Evolutionary conservation across 2,797 vertebrate genomes (phyloP).

Genomic region (Tarsius wallacei): DNA sequence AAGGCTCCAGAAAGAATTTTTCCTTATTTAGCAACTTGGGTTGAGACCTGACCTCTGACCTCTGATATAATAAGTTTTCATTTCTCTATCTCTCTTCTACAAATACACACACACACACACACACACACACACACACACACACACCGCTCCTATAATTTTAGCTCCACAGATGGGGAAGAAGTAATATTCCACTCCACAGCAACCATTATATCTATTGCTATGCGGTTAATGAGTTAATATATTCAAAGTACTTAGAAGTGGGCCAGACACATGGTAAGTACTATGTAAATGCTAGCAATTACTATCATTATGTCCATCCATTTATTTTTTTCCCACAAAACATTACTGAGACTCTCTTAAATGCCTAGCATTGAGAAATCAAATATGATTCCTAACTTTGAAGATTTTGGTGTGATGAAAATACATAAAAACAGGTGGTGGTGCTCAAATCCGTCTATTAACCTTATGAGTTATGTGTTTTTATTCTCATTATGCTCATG

Average conservation of each 20-base stretch:
- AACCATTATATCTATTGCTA: not conserved
- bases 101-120: not conserved
- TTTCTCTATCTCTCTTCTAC: not conserved
- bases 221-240: conserved; percentile 42
- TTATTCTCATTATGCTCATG: not conserved
- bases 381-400: not conserved
- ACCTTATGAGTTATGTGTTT: not conserved
- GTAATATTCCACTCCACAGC: not conserved
- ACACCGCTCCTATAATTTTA: not conserved
- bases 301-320: not conserved
- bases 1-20: not conserved
- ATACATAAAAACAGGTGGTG: not conserved
- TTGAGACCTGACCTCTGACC: not conserved
- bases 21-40: not conserved
- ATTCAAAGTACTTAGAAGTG: conserved; percentile 43
- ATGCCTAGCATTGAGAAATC: not conserved
- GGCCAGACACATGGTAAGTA: not conserved
- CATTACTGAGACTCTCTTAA: not conserved
- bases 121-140: too few relatives aligned
- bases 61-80: not conserved
- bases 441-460: not conserved
- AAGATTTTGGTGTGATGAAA: not conserved
- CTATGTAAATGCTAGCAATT: not conserved
- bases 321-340: not conserved
- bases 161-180: not conserved